Conservation (phyloP, 2,797 vertebrate species). For the Urophycis tenuis region DNA sequence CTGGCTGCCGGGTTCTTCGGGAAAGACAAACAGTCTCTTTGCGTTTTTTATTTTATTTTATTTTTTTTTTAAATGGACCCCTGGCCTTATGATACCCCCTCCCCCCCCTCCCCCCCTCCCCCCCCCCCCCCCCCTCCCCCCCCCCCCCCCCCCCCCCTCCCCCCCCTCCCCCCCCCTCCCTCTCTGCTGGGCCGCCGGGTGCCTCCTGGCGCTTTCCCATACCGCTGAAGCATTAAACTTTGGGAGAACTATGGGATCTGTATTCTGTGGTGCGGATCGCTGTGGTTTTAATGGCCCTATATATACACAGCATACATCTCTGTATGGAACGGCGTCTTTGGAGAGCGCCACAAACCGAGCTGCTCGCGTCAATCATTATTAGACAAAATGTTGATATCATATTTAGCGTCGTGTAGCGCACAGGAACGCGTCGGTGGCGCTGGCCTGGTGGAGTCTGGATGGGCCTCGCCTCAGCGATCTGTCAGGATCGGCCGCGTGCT, state of each 20-base stretch:
- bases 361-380: not conserved
- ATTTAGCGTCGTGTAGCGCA: not conserved
- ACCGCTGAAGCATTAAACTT: slow-evolving; percentile 52
- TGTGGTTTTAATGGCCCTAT: slow-evolving; percentile 27
- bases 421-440: not conserved
- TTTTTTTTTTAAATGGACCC: slow-evolving; percentile 69
- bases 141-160: no score
- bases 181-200: slow-evolving; percentile 57
- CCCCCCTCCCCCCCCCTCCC: no score
- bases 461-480: not conserved
- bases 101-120: no score
- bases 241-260: slow-evolving; percentile 54
- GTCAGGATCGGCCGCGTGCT: not conserved
- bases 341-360: not conserved
- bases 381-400: not conserved
- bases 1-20: slow-evolving; percentile 34
- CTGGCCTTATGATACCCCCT: slow-evolving; percentile 66
- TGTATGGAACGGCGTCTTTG: not conserved
- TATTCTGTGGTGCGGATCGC: slow-evolving; percentile 59
- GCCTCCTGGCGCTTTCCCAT: slow-evolving; percentile 4
- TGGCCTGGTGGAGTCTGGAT: not conserved
- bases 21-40: slow-evolving; percentile 66
- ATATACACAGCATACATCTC: not conserved
- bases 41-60: no score
- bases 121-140: no score